Evolutionary conservation across 2,113 vertebrate genomes (phyloP).

Genomic region (Cinclus mexicanus): DNA sequence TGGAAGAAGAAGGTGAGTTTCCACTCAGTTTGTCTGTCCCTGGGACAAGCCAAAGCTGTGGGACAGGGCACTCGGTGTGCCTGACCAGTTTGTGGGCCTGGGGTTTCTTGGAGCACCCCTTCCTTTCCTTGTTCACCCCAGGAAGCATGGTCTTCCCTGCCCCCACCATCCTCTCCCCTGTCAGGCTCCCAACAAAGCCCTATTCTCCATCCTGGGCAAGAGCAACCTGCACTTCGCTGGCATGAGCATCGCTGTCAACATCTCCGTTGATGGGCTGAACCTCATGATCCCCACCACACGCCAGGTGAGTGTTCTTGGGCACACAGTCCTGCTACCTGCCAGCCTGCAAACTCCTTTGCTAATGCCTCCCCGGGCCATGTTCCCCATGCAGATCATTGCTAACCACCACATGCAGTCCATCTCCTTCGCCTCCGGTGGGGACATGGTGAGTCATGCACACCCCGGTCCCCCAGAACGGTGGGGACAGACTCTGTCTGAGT

Average conservation of each 20-base stretch:
- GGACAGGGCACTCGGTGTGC: no score
- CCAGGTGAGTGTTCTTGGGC: conserved; percentile 76
- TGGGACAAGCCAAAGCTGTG: neutral
- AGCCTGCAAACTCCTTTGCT: rapidly evolving
- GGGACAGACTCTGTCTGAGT: neutral
- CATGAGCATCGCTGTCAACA: conserved; percentile 91
- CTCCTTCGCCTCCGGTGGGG: conserved; percentile 89
- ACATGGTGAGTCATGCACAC: conserved; percentile 70
- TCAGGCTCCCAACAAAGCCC: conserved; percentile 87
- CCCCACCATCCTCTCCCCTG: neutral
- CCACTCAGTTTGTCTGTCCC: rapidly evolving
- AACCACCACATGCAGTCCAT: conserved; percentile 89
- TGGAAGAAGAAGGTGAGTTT: conserved; percentile 93
- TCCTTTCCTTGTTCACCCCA: neutral
- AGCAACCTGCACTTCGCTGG: conserved; percentile 94
- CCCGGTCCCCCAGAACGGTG: rapidly evolving
- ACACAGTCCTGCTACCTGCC: neutral
- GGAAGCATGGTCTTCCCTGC: neutral
- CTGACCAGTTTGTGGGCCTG: rapidly evolving
- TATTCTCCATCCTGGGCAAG: conserved; percentile 90
- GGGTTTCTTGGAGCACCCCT: neutral
- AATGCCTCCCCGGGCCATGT: rapidly evolving
- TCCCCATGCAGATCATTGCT: conserved; percentile 80
- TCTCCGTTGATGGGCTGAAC: conserved; percentile 90
- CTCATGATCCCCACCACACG: conserved; percentile 89